Conservation (phyloP, 2,888 invertebrate genomes). For the Coelinius sp. region DNA sequence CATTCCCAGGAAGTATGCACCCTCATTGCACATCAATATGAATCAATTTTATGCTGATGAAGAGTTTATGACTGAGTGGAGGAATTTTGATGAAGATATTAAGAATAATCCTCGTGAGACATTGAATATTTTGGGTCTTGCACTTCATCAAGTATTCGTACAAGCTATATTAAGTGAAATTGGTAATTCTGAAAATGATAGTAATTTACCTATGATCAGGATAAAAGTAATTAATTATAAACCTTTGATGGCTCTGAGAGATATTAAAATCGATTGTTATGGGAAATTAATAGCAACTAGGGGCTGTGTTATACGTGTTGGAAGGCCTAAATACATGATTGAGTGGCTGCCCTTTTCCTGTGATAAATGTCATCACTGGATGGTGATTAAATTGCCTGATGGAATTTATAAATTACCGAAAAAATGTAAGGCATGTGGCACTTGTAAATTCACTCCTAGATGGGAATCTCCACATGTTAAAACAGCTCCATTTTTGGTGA, state of each 20-base stretch:
- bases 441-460: slow-evolving; percentile 77
- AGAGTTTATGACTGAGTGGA: slow-evolving; percentile 76
- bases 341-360: slow-evolving; percentile 87
- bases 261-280: slow-evolving; percentile 81
- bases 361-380: slow-evolving; percentile 74
- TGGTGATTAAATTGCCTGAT: slow-evolving; percentile 72
- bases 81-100: slow-evolving; percentile 78
- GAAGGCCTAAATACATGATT: slow-evolving; percentile 81
- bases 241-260: slow-evolving; percentile 78
- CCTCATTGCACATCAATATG: slow-evolving; percentile 75
- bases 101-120: slow-evolving; percentile 78
- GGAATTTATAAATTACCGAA: slow-evolving; percentile 76
- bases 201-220: slow-evolving; percentile 71
- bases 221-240: slow-evolving; percentile 78
- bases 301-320: slow-evolving; percentile 88
- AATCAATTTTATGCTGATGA: slow-evolving; percentile 74
- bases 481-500: slow-evolving; percentile 84
- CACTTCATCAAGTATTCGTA: slow-evolving; percentile 81
- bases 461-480: slow-evolving; percentile 80
- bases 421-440: slow-evolving; percentile 75
- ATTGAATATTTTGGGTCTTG: slow-evolving; percentile 81
- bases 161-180: slow-evolving; percentile 64
- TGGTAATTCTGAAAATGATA: slow-evolving; percentile 64
- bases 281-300: slow-evolving; percentile 85
- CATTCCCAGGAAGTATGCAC: slow-evolving; percentile 75